phyloP scores from a whole-genome alignment of 2,113 vertebrate species.

The Suncus etruscus region DNA sequence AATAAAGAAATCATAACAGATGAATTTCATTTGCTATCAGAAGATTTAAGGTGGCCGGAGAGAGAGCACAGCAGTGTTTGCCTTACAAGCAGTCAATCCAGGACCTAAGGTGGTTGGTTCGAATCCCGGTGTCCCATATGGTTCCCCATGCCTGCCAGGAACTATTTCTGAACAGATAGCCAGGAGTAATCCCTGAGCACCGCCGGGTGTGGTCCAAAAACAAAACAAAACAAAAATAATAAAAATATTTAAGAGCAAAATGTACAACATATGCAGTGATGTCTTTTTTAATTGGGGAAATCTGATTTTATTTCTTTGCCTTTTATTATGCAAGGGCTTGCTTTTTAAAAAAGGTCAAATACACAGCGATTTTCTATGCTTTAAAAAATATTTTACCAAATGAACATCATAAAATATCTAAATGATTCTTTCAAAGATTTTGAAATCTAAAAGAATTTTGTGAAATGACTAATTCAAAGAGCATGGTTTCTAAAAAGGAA shows the following conservation, averaged over 20 bases:
- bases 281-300: constrained; percentile 20
- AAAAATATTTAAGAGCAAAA: constrained; percentile 60
- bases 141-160: no score
- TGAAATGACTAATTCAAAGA: constrained; percentile 63
- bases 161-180: no score
- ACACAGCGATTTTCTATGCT: constrained; percentile 35
- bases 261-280: neutral
- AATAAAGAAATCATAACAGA: constrained; percentile 14
- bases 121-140: no score
- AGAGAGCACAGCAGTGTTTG: no score
- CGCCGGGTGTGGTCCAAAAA: no score
- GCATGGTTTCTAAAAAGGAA: constrained; percentile 68
- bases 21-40: constrained; percentile 37
- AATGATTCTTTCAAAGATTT: no score
- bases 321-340: constrained; percentile 52
- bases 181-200: no score
- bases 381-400: constrained; percentile 20
- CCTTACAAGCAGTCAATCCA: no score
- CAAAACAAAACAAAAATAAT: no score
- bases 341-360: constrained; percentile 9
- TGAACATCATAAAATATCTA: constrained; percentile 31
- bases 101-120: no score
- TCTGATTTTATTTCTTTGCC: constrained; percentile 42
- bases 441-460: constrained; percentile 22
- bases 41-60: no score